A percentile compares a stretch with the other conserved stretches of the same genome.
Evolutionary conservation across 1,140 invertebrate species (phyloP).

Genomic region (Stenopsyche tienmushanensis): DNA sequence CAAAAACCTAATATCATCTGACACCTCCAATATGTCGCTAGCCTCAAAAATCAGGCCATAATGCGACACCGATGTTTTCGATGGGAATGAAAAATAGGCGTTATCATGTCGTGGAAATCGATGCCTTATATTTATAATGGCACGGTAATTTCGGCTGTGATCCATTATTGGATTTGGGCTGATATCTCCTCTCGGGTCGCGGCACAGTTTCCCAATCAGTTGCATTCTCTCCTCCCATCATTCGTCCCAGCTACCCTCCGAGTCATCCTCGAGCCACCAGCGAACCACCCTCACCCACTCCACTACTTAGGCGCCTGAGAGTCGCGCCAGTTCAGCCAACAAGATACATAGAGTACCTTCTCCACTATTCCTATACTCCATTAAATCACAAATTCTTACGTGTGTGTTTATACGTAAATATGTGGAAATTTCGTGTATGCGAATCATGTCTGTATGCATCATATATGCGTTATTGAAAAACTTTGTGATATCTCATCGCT

Average conservation of each 20-base stretch:
- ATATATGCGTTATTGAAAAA: too few species aligned
- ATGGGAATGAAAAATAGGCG: too few species aligned
- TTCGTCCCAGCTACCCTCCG: not conserved
- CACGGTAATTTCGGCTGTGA: too few species aligned
- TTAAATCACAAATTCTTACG: not conserved
- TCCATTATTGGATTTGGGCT: not conserved
- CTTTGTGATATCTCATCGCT: too few species aligned
- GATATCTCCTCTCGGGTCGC: not conserved
- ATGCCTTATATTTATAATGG: too few species aligned
- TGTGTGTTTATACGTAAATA: not conserved
- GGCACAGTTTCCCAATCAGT: slow-evolving; percentile 33
- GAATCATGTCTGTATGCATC: too few species aligned
- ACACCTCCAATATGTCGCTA: too few species aligned
- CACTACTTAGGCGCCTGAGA: slow-evolving; percentile 12
- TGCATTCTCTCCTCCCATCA: slow-evolving; percentile 7
- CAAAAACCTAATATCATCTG: too few species aligned
- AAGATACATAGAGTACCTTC: slow-evolving; percentile 6
- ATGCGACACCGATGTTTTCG: too few species aligned
- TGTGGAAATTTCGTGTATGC: not conserved
- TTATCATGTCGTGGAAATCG: too few species aligned
- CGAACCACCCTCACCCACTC: not conserved
- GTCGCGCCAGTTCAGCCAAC: slow-evolving; percentile 23
- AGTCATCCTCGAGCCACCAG: not conserved
- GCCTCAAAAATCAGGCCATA: too few species aligned
- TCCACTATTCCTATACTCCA: slow-evolving; percentile 3